Evolutionary conservation across 1,140 invertebrate species (phyloP).

Genomic region (Trichonephila clavata): DNA sequence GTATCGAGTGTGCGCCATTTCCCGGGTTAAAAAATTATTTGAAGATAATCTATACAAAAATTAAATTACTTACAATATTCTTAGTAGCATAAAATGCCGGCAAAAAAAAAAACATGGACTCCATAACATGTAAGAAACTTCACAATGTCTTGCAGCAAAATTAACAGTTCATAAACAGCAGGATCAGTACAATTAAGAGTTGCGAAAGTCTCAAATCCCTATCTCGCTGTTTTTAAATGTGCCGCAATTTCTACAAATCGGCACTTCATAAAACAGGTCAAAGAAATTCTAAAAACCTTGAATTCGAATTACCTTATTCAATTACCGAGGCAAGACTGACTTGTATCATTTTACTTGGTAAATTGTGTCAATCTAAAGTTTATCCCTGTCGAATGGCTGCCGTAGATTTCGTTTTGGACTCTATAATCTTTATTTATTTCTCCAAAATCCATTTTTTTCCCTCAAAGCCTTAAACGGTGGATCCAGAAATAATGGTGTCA

Average conservation of each 20-base stretch:
- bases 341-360: background rate
- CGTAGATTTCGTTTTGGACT: slow-evolving; percentile 45
- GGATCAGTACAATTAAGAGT: background rate
- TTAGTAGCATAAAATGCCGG: no score
- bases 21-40: no score
- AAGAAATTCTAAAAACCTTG: background rate
- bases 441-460: background rate
- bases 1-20: no score
- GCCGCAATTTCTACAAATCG: background rate
- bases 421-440: slow-evolving; percentile 71
- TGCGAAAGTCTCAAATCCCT: background rate
- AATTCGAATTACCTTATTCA: slow-evolving; percentile 4
- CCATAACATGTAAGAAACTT: no score
- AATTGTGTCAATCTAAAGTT: background rate
- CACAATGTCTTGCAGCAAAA: background rate
- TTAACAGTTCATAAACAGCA: background rate
- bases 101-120: no score
- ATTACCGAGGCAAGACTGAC: background rate
- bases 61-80: no score
- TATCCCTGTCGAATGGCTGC: background rate
- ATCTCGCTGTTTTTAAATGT: background rate
- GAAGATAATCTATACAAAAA: no score
- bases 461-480: background rate
- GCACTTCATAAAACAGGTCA: background rate
- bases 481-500: slow-evolving; percentile 69